These are phyloP conservation scores for Myotis davidii DNA, from an alignment of 2,113 vertebrate genomes.

Conservation along the genomic window DNA sequence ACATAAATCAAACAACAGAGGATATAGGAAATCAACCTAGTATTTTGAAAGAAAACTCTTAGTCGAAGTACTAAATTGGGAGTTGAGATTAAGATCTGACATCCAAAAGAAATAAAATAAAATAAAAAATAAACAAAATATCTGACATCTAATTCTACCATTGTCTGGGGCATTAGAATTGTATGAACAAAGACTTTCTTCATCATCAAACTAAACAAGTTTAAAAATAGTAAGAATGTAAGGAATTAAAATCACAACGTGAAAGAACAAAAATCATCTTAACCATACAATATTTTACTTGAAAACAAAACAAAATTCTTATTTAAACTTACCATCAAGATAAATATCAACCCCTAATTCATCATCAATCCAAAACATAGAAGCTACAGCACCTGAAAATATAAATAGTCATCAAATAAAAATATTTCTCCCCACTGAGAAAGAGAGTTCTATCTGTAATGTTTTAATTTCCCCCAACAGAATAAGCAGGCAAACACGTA, in stretches of 20 bases:
- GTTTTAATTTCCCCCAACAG: constrained; percentile 1
- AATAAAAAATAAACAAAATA: background rate
- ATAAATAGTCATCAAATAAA: constrained; percentile 60
- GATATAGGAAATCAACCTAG: background rate
- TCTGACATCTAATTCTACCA: background rate
- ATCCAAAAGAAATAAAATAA: background rate
- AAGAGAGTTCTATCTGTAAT: constrained; percentile 15
- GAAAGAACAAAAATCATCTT: constrained; percentile 35
- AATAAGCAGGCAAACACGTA: background rate
- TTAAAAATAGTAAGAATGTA: constrained; percentile 1
- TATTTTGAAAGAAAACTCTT: constrained; percentile 50
- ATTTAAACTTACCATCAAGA: constrained; percentile 92
- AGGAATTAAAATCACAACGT: background rate
- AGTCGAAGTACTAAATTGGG: background rate
- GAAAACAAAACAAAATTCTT: constrained; percentile 24
- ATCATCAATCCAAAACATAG: constrained; percentile 99
- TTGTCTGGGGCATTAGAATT: background rate
- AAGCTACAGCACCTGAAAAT: constrained; percentile 93
- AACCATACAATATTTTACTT: constrained; percentile 30
- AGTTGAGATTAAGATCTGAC: background rate
- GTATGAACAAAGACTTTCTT: background rate
- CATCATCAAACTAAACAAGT: constrained; percentile 10
- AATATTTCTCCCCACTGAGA: constrained; percentile 45
- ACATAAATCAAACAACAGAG: background rate
- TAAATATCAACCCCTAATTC: constrained; percentile 98